phyloP scores from a whole-genome alignment of 2,797 vertebrate genomes.

The Pseudomugil tenellus region DNA sequence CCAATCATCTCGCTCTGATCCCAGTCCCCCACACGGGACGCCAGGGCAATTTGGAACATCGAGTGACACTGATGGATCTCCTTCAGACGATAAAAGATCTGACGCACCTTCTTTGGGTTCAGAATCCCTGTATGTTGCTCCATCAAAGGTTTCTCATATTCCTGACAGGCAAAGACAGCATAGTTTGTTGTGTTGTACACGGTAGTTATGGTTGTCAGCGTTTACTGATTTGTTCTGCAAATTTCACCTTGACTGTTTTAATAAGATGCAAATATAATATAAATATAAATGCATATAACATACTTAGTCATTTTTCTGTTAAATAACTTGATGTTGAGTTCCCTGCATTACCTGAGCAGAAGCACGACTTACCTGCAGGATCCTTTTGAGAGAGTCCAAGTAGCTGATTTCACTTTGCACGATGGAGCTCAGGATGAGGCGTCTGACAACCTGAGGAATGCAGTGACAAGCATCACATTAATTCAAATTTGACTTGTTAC shows the following conservation, averaged over 20 bases:
- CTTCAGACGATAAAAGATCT: constrained; percentile 86
- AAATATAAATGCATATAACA: no score
- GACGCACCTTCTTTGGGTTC: constrained; percentile 85
- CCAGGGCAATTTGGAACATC: constrained; percentile 92
- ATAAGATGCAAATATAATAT: no score
- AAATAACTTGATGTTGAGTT: no score
- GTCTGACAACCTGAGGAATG: constrained; percentile 87
- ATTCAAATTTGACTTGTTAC: no score
- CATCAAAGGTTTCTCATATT: constrained; percentile 88
- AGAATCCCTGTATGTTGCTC: constrained; percentile 86
- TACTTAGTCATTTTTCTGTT: no score
- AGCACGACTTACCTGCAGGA: constrained; percentile 86
- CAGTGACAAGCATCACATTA: neutral
- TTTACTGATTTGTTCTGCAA: no score
- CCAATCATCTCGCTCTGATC: constrained; percentile 89
- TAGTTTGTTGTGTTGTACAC: no score
- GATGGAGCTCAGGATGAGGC: constrained; percentile 90
- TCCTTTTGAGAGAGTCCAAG: constrained; percentile 87
- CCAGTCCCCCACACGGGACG: constrained; percentile 90
- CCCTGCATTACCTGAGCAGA: constrained; percentile 34
- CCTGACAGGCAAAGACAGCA: constrained; percentile 66
- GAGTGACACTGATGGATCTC: constrained; percentile 94
- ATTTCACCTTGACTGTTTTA: no score
- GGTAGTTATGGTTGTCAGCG: no score
- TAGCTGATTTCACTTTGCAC: constrained; percentile 91